A percentile compares a stretch with the other conserved stretches of the same genome.
These are phyloP conservation scores for Parelbella ahira DNA, from an alignment of 2,888 invertebrate species.

Conservation along the genomic window DNA sequence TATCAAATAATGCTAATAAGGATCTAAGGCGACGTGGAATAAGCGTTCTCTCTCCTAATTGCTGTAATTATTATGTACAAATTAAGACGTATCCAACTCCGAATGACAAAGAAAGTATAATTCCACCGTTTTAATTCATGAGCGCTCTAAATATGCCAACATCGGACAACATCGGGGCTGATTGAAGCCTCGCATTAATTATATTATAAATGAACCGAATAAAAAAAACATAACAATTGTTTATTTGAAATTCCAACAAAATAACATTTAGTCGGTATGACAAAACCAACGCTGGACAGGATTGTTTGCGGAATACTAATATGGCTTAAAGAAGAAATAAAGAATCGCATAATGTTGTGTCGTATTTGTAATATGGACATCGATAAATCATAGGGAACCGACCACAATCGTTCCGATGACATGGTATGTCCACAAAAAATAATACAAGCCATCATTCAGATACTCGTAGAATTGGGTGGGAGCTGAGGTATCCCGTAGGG, in stretches of 20 bases:
- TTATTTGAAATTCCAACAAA: slow-evolving; percentile 78
- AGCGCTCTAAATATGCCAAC: slow-evolving; percentile 59
- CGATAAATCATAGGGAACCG: slow-evolving; percentile 79
- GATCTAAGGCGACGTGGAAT: slow-evolving; percentile 9
- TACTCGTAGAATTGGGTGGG: slow-evolving; percentile 75
- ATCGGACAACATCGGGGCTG: slow-evolving; percentile 50
- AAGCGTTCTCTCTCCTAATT: slow-evolving; percentile 27
- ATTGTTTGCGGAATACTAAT: slow-evolving; percentile 79
- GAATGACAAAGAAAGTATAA: slow-evolving; percentile 50
- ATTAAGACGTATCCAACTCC: slow-evolving; percentile 62
- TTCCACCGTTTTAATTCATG: slow-evolving; percentile 66
- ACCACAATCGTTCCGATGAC: slow-evolving; percentile 79
- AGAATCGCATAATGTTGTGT: slow-evolving; percentile 76
- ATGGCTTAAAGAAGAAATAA: slow-evolving; percentile 79
- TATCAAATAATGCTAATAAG: slow-evolving; percentile 30
- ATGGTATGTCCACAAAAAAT: slow-evolving; percentile 77
- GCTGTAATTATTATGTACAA: slow-evolving; percentile 66
- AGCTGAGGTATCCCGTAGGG: slow-evolving; percentile 53
- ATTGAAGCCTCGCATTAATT: slow-evolving; percentile 69
- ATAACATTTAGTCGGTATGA: slow-evolving; percentile 79
- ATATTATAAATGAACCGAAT: slow-evolving; percentile 57
- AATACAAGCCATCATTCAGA: slow-evolving; percentile 76
- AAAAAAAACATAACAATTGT: slow-evolving; percentile 63
- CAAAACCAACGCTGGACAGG: slow-evolving; percentile 74
- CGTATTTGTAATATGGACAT: slow-evolving; percentile 79